Conservation (phyloP, 2,888 invertebrate species). For the Zootermopsis nevadensis region DNA sequence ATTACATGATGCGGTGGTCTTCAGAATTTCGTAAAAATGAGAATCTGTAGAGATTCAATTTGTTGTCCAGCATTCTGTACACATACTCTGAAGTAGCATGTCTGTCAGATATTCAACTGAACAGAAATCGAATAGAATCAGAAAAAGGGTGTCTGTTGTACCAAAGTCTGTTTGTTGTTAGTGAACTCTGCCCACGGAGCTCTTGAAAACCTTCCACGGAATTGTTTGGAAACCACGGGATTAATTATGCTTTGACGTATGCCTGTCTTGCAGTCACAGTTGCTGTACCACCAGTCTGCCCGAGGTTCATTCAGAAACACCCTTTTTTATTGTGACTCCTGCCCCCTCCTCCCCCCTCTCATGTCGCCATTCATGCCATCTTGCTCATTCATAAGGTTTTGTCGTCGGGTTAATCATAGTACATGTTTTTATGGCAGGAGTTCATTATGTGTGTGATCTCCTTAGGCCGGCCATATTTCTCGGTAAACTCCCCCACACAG, state of each 20-base stretch:
- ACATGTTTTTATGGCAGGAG: not conserved
- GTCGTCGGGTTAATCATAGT: not conserved
- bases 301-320: not conserved
- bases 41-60: too few relatives aligned
- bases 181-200: too few relatives aligned
- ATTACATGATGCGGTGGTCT: too few relatives aligned
- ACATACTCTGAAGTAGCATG: too few relatives aligned
- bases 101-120: too few relatives aligned
- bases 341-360: not conserved
- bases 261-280: not conserved
- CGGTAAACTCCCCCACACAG: not conserved
- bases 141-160: too few relatives aligned
- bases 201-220: too few relatives aligned
- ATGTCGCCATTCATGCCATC: not conserved
- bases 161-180: too few relatives aligned
- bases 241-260: not conserved
- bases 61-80: too few relatives aligned
- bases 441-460: not conserved
- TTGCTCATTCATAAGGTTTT: not conserved
- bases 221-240: too few relatives aligned
- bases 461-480: not conserved
- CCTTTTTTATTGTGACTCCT: not conserved
- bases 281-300: not conserved
- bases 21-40: too few relatives aligned
- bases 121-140: too few relatives aligned